Evolutionary conservation across 2,797 vertebrate species (phyloP).

Genomic region (Argya squamiceps): DNA sequence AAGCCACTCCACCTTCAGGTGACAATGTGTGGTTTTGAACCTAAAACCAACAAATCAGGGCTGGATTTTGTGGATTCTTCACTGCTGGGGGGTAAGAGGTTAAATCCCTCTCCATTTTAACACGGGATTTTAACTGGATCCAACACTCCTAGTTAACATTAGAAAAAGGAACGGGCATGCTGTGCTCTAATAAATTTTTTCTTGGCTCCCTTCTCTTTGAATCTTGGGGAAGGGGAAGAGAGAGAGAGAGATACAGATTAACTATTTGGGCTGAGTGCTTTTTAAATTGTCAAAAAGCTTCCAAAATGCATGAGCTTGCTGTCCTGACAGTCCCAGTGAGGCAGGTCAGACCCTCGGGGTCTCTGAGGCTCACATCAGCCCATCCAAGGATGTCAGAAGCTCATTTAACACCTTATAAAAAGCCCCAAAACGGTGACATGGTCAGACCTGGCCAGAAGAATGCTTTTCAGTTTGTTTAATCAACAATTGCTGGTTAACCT

Average conservation of each 20-base stretch:
- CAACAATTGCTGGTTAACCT: conserved; percentile 35
- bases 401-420: conserved; percentile 45
- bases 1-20: neutral
- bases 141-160: neutral
- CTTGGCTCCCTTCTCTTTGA: conserved; percentile 64
- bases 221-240: neutral
- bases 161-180: neutral
- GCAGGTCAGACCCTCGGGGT: conserved; percentile 8
- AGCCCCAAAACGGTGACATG: neutral
- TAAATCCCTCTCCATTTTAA: conserved; percentile 20
- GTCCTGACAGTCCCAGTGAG: conserved; percentile 10
- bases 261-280: conserved; percentile 52
- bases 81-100: neutral
- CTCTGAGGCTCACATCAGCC: neutral
- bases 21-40: neutral
- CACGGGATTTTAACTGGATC: conserved; percentile 11
- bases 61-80: neutral
- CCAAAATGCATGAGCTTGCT: conserved; percentile 2
- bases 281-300: conserved; percentile 47
- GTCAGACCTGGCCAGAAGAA: conserved; percentile 19
- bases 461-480: conserved; percentile 41
- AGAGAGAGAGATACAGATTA: conserved; percentile 6
- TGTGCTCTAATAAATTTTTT: conserved; percentile 65
- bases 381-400: neutral
- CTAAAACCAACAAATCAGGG: neutral